Base-by-base conservation (phyloP, 1,140 invertebrate species). In the Tachypleus tridentatus region DNA sequence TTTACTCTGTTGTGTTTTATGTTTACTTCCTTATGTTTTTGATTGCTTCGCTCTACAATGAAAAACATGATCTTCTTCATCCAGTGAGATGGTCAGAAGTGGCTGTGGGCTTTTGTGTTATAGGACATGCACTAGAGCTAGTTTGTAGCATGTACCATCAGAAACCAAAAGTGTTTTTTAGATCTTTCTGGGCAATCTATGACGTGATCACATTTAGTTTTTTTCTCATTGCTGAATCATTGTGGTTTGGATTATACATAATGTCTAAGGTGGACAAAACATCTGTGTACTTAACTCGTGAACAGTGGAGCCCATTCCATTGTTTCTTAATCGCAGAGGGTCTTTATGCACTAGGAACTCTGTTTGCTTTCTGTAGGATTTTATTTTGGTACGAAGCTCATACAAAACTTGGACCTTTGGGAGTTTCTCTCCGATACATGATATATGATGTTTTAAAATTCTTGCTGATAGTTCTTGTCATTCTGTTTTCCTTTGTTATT, bases 361-460 rank as follows among this genome's bases (percentile, higher is more conserved):
- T 70, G 4, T 63, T 70, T 60, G 68, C 68, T n/a, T 70, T 70
- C 48, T 65, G 63, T 49, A 53, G 80, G 69, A 70, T 85, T 4
- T 71, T 84, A 66, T 77, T 81, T 61, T 75, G 83, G 59, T 82
- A 78, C 60, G 79, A 83, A 70, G 70, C 84, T 4, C 80, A 82
- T 67, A 82, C 81, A 65, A 74, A 81, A 72, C 72, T 85, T 47
- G 83, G 83, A 47, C 83, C 83, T 0, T 72, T 85, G 62, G 66
- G 68, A 29, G 68, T 65, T 48, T 67, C 68, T 8, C 52, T 70
- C n/a, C 67, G 65, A 47, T 58, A 67, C 4, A 70, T 70, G 68
- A 51, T 67, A 5, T 60, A 65, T 47, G 64, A 70, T 54, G 66
- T 70, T 5, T 60, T 63, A 11, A 62, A 60, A 52, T 70, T 70